Evolutionary conservation across 2,113 vertebrate genomes (phyloP), one percentile per base, ranked within the genome.

Genomic region (Oncorhynchus keta): DNA sequence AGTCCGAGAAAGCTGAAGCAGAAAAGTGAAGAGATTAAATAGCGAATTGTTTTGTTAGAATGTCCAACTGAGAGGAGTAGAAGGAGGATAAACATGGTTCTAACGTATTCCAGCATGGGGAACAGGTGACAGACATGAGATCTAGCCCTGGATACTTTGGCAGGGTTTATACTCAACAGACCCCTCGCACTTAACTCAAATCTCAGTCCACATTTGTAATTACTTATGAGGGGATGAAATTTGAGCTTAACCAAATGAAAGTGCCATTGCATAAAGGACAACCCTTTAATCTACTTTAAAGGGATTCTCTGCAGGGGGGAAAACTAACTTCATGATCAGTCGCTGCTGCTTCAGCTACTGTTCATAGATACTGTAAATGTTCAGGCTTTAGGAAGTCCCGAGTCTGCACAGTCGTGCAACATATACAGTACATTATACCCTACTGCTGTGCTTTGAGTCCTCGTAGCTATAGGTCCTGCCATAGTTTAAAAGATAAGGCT

Each of bases 201-300:
- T 20, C 18, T 49, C 45, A 71, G 28, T 59, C 13, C 20, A 78
- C 45, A 69, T 75, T 76, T 78, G 68, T 80, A 82, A 84, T 82
- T 76, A 80, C 62, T 74, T 72, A 45, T 67, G 39, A 75, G 5
- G 26, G 35, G 39, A 81, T 71, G 24, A 70, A 78, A 80, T 70
- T 75, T 39, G 61, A 76, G 66, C 79, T 75, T 67, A 76, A 71
- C 66, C 77, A 71, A 79, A 81, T 32, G 12, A 48, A 76, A 51
- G 70, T 70, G 67, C 69, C 28, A 24, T 14, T 68, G 26, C 69
- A 70, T 73, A 32, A 71, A 68, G 55, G 72, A 45, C 48, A 55
- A 14, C 13, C 66, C n/a, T 78, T 82, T 76, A 83, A 79, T 77
- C 68, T 62, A 64, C 73, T 72, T 73, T 68, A 5, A 78, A 70